These are phyloP conservation scores for Oxycera nigricornis DNA, from an alignment of 2,888 invertebrate genomes.

Conservation along the genomic window DNA sequence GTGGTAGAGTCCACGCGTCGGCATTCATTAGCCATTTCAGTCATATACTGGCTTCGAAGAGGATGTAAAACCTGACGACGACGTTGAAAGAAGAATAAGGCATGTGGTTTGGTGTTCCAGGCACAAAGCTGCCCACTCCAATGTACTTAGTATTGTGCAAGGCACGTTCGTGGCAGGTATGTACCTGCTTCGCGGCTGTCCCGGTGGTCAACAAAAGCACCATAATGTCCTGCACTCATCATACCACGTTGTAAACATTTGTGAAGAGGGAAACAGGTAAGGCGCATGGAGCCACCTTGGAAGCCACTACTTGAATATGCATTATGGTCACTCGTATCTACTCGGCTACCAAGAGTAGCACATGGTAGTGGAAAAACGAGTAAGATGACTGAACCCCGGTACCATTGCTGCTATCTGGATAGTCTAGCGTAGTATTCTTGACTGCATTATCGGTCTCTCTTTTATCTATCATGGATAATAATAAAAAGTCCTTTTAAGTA, in stretches of 20 bases:
- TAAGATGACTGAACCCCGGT: too few species aligned
- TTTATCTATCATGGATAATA: too few species aligned
- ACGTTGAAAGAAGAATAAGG: constrained; percentile 12
- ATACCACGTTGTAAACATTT: constrained; percentile 8
- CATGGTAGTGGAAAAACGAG: too few species aligned
- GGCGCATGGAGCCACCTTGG: background rate
- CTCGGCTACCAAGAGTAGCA: too few species aligned
- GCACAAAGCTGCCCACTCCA: background rate
- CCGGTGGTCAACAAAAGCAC: constrained; percentile 18
- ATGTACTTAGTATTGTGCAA: constrained; percentile 16
- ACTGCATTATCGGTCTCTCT: too few species aligned
- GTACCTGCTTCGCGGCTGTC: background rate
- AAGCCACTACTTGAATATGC: too few species aligned
- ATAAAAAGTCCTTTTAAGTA: too few species aligned
- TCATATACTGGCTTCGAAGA: constrained; percentile 12
- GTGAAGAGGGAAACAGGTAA: background rate
- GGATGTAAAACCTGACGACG: constrained; percentile 9
- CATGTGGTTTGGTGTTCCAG: constrained; percentile 9
- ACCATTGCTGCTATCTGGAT: too few species aligned
- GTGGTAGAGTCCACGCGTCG: constrained; percentile 32
- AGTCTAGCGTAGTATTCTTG: too few species aligned
- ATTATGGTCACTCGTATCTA: too few species aligned
- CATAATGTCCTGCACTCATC: background rate
- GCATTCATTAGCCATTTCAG: constrained; percentile 37
- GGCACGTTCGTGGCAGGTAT: too few species aligned